Percentiles rank a stretch among this genome's conserved stretches.
Evolutionary conservation across 2,888 invertebrate species (phyloP).

Genomic region (Eueremaeus valkanovi): DNA sequence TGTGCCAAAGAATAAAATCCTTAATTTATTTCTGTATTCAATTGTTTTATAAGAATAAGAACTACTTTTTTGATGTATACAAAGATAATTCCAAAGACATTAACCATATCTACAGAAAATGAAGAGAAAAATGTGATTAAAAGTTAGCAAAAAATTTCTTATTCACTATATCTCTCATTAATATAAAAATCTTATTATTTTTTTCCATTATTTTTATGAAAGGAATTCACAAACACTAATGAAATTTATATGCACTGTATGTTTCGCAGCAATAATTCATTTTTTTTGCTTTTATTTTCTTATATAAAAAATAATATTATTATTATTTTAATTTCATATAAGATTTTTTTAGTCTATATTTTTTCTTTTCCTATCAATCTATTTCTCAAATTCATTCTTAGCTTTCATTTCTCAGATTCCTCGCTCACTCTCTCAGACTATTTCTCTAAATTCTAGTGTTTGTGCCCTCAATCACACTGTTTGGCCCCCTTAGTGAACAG

Average conservation of each 20-base stretch:
- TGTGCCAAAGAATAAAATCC: not conserved
- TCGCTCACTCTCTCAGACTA: not conserved
- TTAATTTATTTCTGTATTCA: not conserved
- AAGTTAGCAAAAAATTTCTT: not conserved
- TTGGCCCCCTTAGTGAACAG: not conserved
- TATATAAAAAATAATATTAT: no score
- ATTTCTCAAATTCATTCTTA: no score
- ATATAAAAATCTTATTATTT: not conserved
- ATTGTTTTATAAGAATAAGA: no score
- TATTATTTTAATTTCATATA: no score
- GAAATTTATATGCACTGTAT: not conserved
- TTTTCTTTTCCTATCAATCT: no score
- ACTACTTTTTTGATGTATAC: not conserved
- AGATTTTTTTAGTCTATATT: not conserved
- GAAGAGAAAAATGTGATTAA: not conserved
- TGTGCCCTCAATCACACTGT: not conserved
- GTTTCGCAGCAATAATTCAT: not conserved
- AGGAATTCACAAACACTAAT: not conserved
- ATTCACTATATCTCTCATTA: not conserved
- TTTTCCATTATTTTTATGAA: not conserved
- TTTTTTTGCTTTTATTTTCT: not conserved
- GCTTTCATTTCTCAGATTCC: not conserved
- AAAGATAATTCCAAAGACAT: not conserved
- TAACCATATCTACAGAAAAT: not conserved
- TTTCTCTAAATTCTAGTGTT: not conserved